Evolutionary conservation across 35 echinoderm and acorn worm species (phyloP).

Genomic region (Ptychodera flava): DNA sequence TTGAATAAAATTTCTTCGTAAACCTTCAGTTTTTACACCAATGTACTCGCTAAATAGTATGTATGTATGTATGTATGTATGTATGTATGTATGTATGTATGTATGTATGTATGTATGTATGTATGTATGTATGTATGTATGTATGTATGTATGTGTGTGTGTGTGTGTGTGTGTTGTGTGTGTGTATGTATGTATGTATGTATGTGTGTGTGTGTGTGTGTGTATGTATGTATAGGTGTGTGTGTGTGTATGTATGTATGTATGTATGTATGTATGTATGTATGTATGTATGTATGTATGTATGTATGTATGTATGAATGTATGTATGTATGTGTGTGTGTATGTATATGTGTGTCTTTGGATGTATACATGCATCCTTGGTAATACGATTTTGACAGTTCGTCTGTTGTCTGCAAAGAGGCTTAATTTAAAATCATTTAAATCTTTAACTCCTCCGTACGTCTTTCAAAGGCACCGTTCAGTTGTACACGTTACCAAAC

Average conservation of each 20-base stretch:
- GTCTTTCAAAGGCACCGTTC: not conserved
- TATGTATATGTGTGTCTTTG: not conserved
- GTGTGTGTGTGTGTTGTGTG: not conserved
- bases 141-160: not conserved
- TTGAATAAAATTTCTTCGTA: not conserved
- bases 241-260: not conserved
- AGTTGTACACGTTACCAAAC: not conserved
- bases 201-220: not conserved
- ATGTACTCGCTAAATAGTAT: not conserved
- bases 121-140: conserved; percentile 2
- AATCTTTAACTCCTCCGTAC: too few relatives aligned
- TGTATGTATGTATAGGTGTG: not conserved
- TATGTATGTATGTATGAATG: not conserved
- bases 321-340: not conserved
- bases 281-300: conserved; percentile 2
- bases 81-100: conserved; percentile 2
- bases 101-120: conserved; percentile 2
- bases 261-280: conserved; percentile 2
- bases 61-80: conserved; percentile 2
- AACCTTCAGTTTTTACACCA: not conserved
- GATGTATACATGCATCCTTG: not conserved
- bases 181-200: not conserved
- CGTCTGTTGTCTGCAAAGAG: too few relatives aligned
- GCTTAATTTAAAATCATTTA: too few relatives aligned
- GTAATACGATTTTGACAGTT: not conserved